Conservation (phyloP, 2,888 invertebrate genomes). For the Pinctada fucata region DNA sequence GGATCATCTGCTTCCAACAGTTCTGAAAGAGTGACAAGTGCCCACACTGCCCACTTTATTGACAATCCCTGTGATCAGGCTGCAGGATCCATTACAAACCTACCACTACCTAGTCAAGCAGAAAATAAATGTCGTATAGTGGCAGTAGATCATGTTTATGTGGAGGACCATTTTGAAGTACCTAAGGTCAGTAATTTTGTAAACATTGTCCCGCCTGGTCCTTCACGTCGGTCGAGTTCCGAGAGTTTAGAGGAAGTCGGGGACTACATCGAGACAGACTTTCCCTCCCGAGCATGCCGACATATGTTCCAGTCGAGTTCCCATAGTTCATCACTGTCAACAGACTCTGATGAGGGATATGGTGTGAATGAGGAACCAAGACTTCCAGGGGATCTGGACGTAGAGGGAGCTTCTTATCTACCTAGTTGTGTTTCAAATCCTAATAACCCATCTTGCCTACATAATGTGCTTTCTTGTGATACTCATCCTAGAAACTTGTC, state of each 20-base stretch:
- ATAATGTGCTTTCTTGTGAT: not conserved
- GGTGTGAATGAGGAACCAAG: conserved; percentile 42
- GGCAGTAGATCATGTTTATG: conserved; percentile 11
- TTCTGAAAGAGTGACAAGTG: conserved; percentile 19
- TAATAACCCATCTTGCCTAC: conserved; percentile 20
- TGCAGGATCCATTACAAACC: conserved; percentile 3
- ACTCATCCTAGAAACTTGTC: not conserved
- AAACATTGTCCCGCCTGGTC: not conserved
- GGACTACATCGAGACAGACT: conserved; percentile 73
- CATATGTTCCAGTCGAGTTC: conserved; percentile 63
- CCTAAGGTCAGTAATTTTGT: not conserved
- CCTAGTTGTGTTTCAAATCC: not conserved
- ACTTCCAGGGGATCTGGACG: conserved; percentile 14
- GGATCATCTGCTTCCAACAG: conserved; percentile 34
- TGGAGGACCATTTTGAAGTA: not conserved
- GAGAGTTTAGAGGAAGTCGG: conserved; percentile 68
- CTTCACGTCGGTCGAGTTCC: conserved; percentile 35
- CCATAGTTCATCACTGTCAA: conserved; percentile 53
- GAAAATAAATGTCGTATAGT: conserved; percentile 14
- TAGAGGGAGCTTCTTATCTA: conserved; percentile 10
- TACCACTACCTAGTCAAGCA: conserved; percentile 15
- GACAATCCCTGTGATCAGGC: conserved; percentile 1
- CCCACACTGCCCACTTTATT: not conserved
- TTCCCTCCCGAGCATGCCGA: conserved; percentile 64
- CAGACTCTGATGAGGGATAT: conserved; percentile 60